Evolutionary conservation across 2,797 vertebrate genomes (phyloP), one percentile per base, ranked within the genome.

Genomic region (Anisognathus igniventris): DNA sequence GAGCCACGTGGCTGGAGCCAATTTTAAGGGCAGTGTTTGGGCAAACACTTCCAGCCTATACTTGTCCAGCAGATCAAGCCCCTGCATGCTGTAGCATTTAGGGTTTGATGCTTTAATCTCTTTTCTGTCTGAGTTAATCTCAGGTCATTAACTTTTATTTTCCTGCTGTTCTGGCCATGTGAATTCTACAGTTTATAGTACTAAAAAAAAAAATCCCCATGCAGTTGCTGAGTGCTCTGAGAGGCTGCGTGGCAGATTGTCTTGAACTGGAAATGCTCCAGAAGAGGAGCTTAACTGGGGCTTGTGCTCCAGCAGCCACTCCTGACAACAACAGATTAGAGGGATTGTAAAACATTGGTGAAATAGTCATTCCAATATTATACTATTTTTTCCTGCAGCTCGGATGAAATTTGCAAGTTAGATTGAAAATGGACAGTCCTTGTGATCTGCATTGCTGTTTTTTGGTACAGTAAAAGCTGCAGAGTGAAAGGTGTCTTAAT

Each of bases 261-360:
- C 74, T 90, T 81, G 58, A 94, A 58, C 20, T 88, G 78, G 88
- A 93, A 91, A 56, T 68, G 30, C 37, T 96, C 85, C 94, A 95
- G 60, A 66, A 84, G 50, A 75, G 76, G 42, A 92, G 62, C 53
- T 95, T 91, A 76, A 74, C 60, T 78, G 65, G 31, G 28, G 24
- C 45, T 87, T 94, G 61, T 90, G 39, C 54, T 71, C 45, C 14
- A 11, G 56, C 67, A 86, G 35, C 57, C 60, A 60, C 50, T 91
- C 82, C 66, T 93, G 84, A 56, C 30, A 77, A 56, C 30, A 77
- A 58, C 30, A 77, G 88, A 94, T 86, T 75, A 94, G 51, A 93
- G 54, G 18, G 37, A 50, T 45, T 90, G 47, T 73, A 82, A 89
- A 80, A 86, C 48, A 67, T n/a, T 73, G 47, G 42, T 91, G 65